Base-by-base conservation (phyloP, 1,140 invertebrate genomes). In the Diplogasteroides magnus region DNA sequence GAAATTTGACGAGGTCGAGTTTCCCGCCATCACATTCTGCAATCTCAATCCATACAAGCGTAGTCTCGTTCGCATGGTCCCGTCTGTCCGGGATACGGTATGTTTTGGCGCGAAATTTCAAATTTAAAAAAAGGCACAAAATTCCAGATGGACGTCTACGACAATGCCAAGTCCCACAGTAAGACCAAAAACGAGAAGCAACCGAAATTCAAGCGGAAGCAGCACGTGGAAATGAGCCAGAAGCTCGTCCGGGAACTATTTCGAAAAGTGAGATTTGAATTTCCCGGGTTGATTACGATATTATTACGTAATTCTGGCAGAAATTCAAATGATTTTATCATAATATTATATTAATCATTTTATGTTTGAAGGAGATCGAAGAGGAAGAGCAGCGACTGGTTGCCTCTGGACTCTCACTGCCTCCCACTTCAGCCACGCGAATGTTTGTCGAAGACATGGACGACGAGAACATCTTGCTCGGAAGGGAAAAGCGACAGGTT, bases 121-220 rank as follows among this genome's bases (percentile, higher is more conserved):
- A n/a, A n/a, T n/a, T n/a, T n/a, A 48, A 48, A 48, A 48, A 11
- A 48, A 11, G 6, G 37, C 19, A 19, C 37, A 11, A 11, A 59
- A 59, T 60, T 71, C 48, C 31, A 72, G 70, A 72, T 72, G 70
- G 70, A 72, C 56, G 70, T 72, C 57, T 72, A 72, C 59, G 70
- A 72, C 59, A 72, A 72, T 60, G 70, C 70, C 1, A 72, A 72
- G 58, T 31, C 61, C 19, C 67, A 55, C 37, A 64, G 64, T 27
- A 72, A 72, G 59, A 48, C 48, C 13, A 59, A 56, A 32, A 61
- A 63, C 2, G 67, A 72, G 65, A 72, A 67, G 59, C 58, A 64
- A 60, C 60, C 70, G 1, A 72, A 72, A 63, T 31, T 72, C 31
- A 61, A 32, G 15, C 58, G 70, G 15, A 72, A 72, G 62, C 59